Evolutionary conservation across 2,888 invertebrate genomes (phyloP), one percentile per base, ranked within the genome.

Genomic region (Panopea generosa): DNA sequence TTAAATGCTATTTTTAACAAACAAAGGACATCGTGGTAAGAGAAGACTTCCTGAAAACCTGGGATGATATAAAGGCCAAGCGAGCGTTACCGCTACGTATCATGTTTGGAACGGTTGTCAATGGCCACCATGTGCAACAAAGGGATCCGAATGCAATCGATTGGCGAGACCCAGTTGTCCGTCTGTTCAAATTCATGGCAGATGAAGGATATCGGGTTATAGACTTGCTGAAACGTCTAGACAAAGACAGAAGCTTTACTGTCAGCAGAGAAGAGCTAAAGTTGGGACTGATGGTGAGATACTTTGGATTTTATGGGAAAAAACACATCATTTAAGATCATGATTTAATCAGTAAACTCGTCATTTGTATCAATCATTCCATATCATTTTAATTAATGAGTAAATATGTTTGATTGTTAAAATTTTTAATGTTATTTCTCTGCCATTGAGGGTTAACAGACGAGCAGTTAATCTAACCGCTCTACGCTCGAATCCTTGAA

Each of bases 121-220:
- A 76, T 55, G 80, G 80, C 2, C 71, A 61, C 24, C 69, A 74
- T 33, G 56, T 63, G 2, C 57, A 77, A 20, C 60, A 71, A 14
- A 65, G 63, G 18, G 82, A 83, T n/a, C 72, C 68, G 1, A 77
- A 79, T 7, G 85, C 69, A 3, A 81, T 86, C 20, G 81, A 80
- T 57, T 72, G 79, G 75, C 62, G 77, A 45, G 83, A 86, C 62
- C 86, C 86, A 1, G 80, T 86, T 6, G 66, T 81, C 52, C 75
- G 84, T n/a, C 70, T 88, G 71, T 87, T 82, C 67, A 82, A 87
- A 52, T 86, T 80, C 76, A 88, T 89, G 85, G 82, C 79, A 59
- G 83, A 83, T n/a, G 74, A 85, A 62, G 86, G 86, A 20, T 84
- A 86, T 56, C 66, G 89, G 18, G 86, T 87, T 2, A 82, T 89